Conservation (phyloP, 2,113 vertebrate genomes). For the Dendropsophus ebraccatus region DNA sequence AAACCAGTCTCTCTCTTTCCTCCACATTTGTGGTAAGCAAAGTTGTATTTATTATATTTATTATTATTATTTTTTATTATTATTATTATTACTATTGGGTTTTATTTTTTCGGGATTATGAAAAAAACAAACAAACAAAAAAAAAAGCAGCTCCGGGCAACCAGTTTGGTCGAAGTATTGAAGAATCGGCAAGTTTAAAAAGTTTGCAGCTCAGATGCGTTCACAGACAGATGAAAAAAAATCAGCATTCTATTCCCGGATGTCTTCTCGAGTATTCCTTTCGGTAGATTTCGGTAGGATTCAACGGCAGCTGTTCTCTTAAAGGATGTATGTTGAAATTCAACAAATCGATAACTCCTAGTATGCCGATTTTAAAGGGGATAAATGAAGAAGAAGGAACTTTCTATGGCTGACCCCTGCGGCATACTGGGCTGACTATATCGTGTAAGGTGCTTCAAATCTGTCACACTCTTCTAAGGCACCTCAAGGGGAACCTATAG, state of each 20-base stretch:
- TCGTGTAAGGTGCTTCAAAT: neutral
- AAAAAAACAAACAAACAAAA: neutral
- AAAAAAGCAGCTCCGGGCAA: conserved; percentile 21
- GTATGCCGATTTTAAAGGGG: neutral
- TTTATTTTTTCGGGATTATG: conserved; percentile 26
- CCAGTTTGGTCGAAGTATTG: conserved; percentile 27
- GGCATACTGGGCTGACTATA: neutral
- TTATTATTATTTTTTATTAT: conserved; percentile 42
- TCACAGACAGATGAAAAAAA: neutral
- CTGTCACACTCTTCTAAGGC: neutral
- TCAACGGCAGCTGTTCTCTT: conserved; percentile 25
- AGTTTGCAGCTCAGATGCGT: neutral
- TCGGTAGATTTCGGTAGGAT: neutral
- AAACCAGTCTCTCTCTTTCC: conserved; percentile 15
- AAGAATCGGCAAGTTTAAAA: neutral
- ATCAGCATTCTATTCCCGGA: neutral
- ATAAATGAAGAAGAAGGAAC: neutral
- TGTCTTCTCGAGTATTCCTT: neutral
- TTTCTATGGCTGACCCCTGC: neutral
- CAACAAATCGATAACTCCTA: neutral
- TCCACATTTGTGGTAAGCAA: conserved; percentile 48
- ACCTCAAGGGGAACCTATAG: neutral
- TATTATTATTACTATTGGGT: neutral
- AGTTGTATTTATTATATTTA: conserved; percentile 58
- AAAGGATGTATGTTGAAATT: conserved; percentile 24